Base-by-base conservation (phyloP, 2,113 vertebrate genomes). In the Cryptotis parvus region DNA sequence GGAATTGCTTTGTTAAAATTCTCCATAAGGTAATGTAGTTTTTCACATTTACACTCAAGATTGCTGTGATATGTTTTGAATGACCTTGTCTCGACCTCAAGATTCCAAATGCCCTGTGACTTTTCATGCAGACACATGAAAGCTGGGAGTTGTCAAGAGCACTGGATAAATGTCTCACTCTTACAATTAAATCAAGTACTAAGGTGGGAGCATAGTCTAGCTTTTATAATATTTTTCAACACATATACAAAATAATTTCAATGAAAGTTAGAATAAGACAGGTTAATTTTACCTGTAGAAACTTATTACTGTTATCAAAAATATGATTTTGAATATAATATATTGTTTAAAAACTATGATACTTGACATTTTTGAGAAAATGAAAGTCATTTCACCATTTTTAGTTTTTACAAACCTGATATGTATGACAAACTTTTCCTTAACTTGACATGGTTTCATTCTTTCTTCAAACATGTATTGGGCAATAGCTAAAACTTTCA, bases 81-180 rank as follows among this genome's bases (percentile, higher is more conserved):
- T 98, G 97, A 97, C 97, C 97, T 97, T 94, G 83, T 93, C 92
- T 91, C 95, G 97, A 97, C 94, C 97, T 87, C 89, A 52, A 2
- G 22, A 39, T 77, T 55, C 39, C 86, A 93, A 96, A 58, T 94
- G 88, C n/a, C 43, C 96, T 97, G 91, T 58, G 74, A 97, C 68
- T 94, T 94, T 89, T 97, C 96, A 65, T 92, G 74, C 75, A 97
- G 96, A 96, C 95, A 94, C 77, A 75, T 94, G 94, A 94, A 97
- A 97, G 96, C 97, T 98, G 97, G 86, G 94, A 96, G 75, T 92
- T 97, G 95, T 98, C 98, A 98, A 84, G 87, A 93, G 96, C 97
- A 98, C 96, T 97, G 94, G 78, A 95, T 95, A 39, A 78, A 93
- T 97, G 88, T 29, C 73, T 33, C 65, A 80, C 37, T 97, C 96